Conservation (phyloP, 2,113 vertebrate species). For the Strix uralensis region DNA sequence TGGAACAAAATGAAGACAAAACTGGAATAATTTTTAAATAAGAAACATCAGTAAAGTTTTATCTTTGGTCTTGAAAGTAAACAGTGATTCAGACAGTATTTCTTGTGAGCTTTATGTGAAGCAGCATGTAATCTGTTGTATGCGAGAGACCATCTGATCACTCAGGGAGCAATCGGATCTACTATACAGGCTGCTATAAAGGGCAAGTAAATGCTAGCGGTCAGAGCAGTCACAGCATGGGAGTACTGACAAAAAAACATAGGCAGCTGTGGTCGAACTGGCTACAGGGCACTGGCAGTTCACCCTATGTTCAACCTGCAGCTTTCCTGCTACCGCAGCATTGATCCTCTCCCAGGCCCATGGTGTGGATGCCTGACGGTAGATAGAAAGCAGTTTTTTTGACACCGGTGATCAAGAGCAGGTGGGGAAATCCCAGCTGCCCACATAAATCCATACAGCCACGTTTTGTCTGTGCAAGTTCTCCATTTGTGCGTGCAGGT, state of each 20-base stretch:
- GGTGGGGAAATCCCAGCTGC: not conserved
- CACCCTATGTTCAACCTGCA: not conserved
- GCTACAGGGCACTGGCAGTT: not conserved
- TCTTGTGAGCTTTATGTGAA: not conserved
- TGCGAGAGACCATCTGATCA: not conserved
- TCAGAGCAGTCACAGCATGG: not conserved
- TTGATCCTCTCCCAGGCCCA: not conserved
- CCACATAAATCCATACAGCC: rapidly evolving
- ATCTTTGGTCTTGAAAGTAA: not conserved
- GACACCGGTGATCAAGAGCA: rapidly evolving
- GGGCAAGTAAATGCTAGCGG: not conserved
- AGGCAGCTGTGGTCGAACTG: not conserved
- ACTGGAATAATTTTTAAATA: not conserved
- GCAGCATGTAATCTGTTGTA: not conserved
- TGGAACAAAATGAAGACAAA: not conserved
- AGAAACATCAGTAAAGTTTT: not conserved
- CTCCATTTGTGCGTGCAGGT: no score
- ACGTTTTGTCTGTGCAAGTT: rapidly evolving
- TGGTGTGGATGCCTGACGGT: not conserved
- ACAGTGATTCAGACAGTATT: not conserved
- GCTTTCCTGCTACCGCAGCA: not conserved
- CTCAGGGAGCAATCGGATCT: not conserved
- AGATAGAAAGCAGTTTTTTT: not conserved
- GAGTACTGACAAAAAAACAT: not conserved
- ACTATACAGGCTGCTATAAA: not conserved